phyloP scores from a whole-genome alignment of 1,140 invertebrate genomes.

The Leptonema lineaticorne region DNA sequence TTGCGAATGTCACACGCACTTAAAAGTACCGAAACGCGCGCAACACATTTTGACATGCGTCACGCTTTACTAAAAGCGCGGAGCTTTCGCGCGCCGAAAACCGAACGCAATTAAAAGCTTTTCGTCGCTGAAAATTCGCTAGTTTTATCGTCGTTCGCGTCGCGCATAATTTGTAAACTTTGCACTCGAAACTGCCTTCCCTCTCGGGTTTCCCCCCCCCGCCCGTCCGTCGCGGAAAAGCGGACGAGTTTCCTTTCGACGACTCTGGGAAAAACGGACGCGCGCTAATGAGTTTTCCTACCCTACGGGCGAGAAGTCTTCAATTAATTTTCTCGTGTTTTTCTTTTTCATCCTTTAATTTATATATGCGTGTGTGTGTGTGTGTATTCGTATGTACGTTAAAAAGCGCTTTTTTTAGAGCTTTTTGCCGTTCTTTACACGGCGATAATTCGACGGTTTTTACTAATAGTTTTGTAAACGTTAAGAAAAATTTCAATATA shows the following conservation, averaged over 20 bases:
- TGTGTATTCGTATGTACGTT: too few relatives aligned
- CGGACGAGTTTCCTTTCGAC: constrained; percentile 18
- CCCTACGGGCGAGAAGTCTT: too few relatives aligned
- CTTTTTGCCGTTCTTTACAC: too few relatives aligned
- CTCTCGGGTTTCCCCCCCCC: not conserved
- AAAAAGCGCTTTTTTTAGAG: not conserved
- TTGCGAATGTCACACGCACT: too few relatives aligned
- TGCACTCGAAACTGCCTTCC: constrained; percentile 7
- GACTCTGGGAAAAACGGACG: not conserved
- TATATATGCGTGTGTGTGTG: not conserved
- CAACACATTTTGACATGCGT: constrained; percentile 8
- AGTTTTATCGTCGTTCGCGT: too few relatives aligned
- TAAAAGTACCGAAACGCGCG: too few relatives aligned
- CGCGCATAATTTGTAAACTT: constrained; percentile 21
- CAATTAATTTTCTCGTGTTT: not conserved
- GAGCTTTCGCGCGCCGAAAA: not conserved
- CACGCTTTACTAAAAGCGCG: constrained; percentile 9
- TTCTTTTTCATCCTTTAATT: not conserved
- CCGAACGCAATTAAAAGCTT: constrained; percentile 23
- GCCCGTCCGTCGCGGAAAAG: not conserved
- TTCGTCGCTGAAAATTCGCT: too few relatives aligned
- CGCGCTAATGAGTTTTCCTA: constrained; percentile 22
- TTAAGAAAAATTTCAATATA: too few relatives aligned
- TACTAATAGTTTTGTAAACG: too few relatives aligned
- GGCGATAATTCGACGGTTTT: too few relatives aligned